Evolutionary conservation across 2,797 vertebrate genomes (phyloP).

Genomic region (Craterocephalus amniculus): DNA sequence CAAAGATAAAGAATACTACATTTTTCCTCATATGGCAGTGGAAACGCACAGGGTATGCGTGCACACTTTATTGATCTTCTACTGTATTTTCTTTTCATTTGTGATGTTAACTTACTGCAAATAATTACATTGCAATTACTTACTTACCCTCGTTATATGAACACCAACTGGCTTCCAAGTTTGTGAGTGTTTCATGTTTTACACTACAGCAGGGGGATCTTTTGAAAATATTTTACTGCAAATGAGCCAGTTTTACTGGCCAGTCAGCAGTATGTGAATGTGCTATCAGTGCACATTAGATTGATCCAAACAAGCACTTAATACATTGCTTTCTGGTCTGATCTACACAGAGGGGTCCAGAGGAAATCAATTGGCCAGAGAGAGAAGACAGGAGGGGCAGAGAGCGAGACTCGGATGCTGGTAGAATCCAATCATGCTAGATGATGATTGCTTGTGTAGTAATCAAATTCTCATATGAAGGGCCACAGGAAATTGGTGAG

Average conservation of each 20-base stretch:
- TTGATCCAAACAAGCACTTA: constrained; percentile 86
- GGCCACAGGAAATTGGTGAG: constrained; percentile 55
- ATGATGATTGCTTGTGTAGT: constrained; percentile 60
- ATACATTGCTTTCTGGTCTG: constrained; percentile 80
- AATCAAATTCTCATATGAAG: constrained; percentile 73
- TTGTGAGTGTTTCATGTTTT: constrained; percentile 43
- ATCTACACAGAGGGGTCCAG: constrained; percentile 48
- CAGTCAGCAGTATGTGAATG: constrained; percentile 84
- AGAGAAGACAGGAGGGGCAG: constrained; percentile 36
- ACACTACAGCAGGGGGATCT: constrained; percentile 41
- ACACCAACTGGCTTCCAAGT: constrained; percentile 16
- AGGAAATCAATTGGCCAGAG: constrained; percentile 73
- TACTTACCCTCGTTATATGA: background rate
- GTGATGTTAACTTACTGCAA: too few relatives aligned
- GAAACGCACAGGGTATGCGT: background rate
- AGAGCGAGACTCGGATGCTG: constrained; percentile 3
- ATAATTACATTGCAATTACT: background rate
- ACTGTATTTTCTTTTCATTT: background rate
- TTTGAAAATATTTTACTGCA: constrained; percentile 64
- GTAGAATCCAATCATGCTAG: constrained; percentile 55
- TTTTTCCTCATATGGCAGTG: background rate
- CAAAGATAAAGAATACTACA: background rate
- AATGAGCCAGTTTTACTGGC: constrained; percentile 77
- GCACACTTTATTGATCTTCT: constrained; percentile 1
- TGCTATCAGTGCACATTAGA: constrained; percentile 84